These are phyloP conservation scores for Epizoanthus fatuus DNA, from an alignment of 92 coral and sea anemone genomes.

Conservation along the genomic window DNA sequence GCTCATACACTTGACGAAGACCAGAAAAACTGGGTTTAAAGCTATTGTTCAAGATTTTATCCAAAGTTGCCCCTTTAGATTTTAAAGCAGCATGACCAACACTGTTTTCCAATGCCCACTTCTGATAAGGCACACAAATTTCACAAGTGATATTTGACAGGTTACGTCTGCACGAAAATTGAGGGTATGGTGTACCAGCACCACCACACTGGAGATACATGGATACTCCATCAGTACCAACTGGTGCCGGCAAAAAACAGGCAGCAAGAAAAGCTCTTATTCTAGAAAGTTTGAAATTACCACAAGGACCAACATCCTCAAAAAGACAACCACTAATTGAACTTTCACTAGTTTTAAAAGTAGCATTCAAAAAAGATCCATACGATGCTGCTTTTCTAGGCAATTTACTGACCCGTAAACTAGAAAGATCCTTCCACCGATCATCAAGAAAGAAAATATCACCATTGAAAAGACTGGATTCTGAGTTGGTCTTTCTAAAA, in stretches of 20 bases:
- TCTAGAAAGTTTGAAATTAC: background rate
- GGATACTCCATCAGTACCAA: background rate
- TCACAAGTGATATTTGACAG: conserved; percentile 9
- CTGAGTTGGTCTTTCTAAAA: too few species aligned
- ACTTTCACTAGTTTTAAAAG: background rate
- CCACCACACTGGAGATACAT: conserved; percentile 7
- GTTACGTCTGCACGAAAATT: conserved; percentile 1
- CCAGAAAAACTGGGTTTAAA: conserved; percentile 35
- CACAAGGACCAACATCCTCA: conserved; percentile 15
- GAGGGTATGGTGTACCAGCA: conserved; percentile 19
- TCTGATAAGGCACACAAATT: conserved; percentile 28
- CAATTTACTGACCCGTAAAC: background rate
- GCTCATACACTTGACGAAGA: conserved; percentile 41
- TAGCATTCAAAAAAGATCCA: background rate
- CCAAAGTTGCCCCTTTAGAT: conserved; percentile 8
- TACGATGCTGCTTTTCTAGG: background rate
- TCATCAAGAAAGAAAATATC: background rate
- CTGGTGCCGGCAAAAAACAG: background rate
- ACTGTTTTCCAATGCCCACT: conserved; percentile 14
- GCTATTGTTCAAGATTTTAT: background rate
- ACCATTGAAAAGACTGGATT: too few species aligned
- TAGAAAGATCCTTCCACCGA: conserved; percentile 17
- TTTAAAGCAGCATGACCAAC: conserved; percentile 8
- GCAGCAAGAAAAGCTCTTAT: conserved; percentile 33
- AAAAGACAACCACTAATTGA: conserved; percentile 7